Evolutionary conservation across 2,797 vertebrate species (phyloP).

Genomic region (Alectoris magna): DNA sequence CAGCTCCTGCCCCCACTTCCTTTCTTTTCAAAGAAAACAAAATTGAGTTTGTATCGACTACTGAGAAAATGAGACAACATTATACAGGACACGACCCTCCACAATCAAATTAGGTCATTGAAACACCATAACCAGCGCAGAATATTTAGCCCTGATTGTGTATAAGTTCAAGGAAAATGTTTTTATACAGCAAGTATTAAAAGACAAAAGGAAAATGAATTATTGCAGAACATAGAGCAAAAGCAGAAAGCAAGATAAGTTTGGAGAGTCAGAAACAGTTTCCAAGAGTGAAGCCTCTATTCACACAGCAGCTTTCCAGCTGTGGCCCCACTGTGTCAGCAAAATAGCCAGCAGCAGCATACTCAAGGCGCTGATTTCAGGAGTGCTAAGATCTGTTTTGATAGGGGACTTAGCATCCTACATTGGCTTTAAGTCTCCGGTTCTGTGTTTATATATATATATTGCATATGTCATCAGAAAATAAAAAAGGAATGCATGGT

Average conservation of each 20-base stretch:
- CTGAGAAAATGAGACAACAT: conserved; percentile 58
- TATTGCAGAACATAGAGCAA: neutral
- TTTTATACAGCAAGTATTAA: conserved; percentile 34
- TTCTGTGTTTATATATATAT: neutral
- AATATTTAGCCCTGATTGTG: neutral
- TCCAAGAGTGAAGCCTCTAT: neutral
- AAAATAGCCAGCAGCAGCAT: neutral
- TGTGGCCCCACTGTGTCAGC: neutral
- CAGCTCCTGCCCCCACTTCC: neutral
- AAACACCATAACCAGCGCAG: neutral
- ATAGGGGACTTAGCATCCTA: neutral
- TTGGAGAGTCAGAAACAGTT: neutral
- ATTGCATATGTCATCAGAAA: neutral
- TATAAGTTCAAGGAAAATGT: conserved; percentile 2
- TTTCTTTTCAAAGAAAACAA: conserved; percentile 51
- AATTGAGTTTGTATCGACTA: conserved; percentile 65
- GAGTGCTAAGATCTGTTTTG: neutral
- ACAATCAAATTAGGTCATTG: conserved; percentile 66
- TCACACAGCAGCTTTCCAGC: neutral
- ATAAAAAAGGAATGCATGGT: neutral
- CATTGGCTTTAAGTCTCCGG: neutral
- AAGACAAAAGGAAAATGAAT: neutral
- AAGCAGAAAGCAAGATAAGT: neutral
- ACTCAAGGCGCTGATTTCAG: neutral
- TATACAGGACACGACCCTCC: conserved; percentile 59